These are phyloP conservation scores for Ylistrum balloti DNA, from an alignment of 1,140 invertebrate species.

Conservation along the genomic window DNA sequence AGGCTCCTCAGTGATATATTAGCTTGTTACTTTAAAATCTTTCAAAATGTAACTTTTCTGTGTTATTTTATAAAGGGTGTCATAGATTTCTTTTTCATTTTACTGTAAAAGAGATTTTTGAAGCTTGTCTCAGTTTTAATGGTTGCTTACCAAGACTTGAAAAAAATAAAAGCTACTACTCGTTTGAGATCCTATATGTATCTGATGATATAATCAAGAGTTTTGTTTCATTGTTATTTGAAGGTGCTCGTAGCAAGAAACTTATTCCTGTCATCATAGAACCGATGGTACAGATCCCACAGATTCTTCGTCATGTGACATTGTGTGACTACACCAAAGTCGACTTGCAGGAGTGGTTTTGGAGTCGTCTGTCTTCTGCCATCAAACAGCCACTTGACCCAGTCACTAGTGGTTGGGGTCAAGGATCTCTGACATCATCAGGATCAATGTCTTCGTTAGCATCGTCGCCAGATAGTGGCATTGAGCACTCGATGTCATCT, in stretches of 20 bases:
- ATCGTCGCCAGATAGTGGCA: constrained; percentile 15
- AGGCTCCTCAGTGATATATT: too few species aligned
- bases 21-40: too few species aligned
- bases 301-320: constrained; percentile 78
- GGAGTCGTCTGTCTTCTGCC: constrained; percentile 78
- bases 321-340: constrained; percentile 81
- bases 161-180: too few species aligned
- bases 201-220: too few species aligned
- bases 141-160: too few species aligned
- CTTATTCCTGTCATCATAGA: constrained; percentile 81
- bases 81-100: too few species aligned
- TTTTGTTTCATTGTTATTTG: constrained; percentile 46
- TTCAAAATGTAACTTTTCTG: too few species aligned
- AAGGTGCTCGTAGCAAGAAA: constrained; percentile 78
- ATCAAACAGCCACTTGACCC: constrained; percentile 72
- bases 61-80: too few species aligned
- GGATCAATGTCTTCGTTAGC: background rate
- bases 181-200: too few species aligned
- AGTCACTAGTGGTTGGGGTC: background rate
- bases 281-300: constrained; percentile 74
- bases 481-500: background rate
- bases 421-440: background rate
- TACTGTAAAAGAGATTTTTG: too few species aligned
- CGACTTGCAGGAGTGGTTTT: constrained; percentile 80
- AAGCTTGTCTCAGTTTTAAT: too few species aligned